Percentiles rank a stretch among this genome's conserved stretches.
These are phyloP conservation scores for Halesus radiatus DNA, from an alignment of 1,140 invertebrate species.

Conservation along the genomic window DNA sequence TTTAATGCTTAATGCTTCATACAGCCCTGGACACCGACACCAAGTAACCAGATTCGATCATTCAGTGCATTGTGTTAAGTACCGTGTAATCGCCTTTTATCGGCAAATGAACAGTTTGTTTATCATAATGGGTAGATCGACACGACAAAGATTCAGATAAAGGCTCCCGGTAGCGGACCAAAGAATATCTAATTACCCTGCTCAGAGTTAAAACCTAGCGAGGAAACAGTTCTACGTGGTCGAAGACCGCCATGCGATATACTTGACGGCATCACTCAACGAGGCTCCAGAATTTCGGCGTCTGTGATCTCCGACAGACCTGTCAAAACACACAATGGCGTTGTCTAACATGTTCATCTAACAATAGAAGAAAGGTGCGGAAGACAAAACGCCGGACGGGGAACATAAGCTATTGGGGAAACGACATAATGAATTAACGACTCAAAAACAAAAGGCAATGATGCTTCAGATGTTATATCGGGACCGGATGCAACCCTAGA, in stretches of 20 bases:
- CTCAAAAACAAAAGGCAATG: slow-evolving; percentile 29
- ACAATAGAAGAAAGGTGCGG: slow-evolving; percentile 15
- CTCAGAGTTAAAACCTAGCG: no score
- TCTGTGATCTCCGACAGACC: slow-evolving; percentile 24
- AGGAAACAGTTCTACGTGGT: no score
- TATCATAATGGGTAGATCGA: no score
- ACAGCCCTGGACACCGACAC: no score
- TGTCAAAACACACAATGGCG: slow-evolving; percentile 40
- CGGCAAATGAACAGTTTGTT: no score
- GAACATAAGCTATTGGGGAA: slow-evolving; percentile 6
- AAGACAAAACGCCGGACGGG: slow-evolving; percentile 30
- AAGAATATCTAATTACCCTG: no score
- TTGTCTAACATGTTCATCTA: slow-evolving; percentile 13
- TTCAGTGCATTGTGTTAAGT: no score
- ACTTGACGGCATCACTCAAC: slow-evolving; percentile 5
- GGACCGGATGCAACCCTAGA: slow-evolving; percentile 26
- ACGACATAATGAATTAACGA: slow-evolving; percentile 35
- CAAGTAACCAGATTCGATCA: no score
- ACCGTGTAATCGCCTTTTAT: no score
- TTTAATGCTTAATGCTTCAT: no score
- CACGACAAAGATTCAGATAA: no score
- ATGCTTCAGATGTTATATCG: slow-evolving; percentile 17
- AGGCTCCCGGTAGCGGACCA: no score
- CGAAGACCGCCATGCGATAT: background rate
- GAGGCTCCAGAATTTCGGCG: background rate